phyloP scores from a whole-genome alignment of 53 echinoderm and acorn worm genomes.

The Apostichopus leukothele region DNA sequence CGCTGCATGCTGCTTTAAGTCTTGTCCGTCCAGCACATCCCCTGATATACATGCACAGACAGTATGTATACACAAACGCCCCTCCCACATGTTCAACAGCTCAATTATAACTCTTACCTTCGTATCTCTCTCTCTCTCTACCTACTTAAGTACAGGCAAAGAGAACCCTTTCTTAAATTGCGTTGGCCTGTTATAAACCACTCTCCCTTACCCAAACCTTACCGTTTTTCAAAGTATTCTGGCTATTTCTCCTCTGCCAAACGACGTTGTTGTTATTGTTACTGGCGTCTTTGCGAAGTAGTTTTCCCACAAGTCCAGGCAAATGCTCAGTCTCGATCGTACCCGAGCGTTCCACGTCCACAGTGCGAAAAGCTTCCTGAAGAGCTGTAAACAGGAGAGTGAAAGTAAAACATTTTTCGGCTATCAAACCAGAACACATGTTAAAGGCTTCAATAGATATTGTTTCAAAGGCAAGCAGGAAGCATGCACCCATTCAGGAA shows the following conservation, averaged over 20 bases:
- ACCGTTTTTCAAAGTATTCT: constrained; percentile 34
- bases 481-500: constrained; percentile 39
- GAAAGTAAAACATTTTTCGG: not conserved
- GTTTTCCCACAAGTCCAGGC: constrained; percentile 77
- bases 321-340: constrained; percentile 78
- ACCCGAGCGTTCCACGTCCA: constrained; percentile 79
- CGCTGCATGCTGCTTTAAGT: too few species aligned
- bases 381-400: constrained; percentile 60
- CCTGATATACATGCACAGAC: too few species aligned
- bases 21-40: too few species aligned
- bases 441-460: not conserved
- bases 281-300: constrained; percentile 64
- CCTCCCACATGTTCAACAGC: too few species aligned
- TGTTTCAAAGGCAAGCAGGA: constrained; percentile 15
- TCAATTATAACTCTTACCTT: too few species aligned
- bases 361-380: constrained; percentile 76
- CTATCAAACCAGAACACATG: not conserved
- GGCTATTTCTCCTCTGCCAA: constrained; percentile 20
- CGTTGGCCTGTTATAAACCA: too few species aligned
- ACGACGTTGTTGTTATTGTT: constrained; percentile 48
- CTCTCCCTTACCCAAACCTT: not conserved
- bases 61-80: too few species aligned
- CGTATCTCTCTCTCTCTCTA: too few species aligned
- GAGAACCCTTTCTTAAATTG: too few species aligned
- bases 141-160: too few species aligned